phyloP scores from a whole-genome alignment of 2,113 vertebrate species.

The Pipra filicauda region DNA sequence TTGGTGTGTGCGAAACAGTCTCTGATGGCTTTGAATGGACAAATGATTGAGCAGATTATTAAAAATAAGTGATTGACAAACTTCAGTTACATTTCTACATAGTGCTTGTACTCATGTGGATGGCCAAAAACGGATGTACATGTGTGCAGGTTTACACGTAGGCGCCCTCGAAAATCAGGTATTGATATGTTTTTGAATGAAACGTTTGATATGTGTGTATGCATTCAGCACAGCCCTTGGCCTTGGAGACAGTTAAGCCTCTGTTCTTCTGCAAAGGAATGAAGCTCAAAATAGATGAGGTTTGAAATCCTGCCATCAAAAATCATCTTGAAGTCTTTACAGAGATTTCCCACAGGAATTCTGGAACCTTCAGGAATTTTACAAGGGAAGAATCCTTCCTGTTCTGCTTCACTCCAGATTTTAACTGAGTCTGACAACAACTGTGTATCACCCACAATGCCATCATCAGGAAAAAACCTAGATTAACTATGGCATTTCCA shows the following conservation, averaged over 20 bases:
- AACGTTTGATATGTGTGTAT: background rate
- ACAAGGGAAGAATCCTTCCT: background rate
- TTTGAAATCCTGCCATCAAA: background rate
- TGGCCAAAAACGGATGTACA: background rate
- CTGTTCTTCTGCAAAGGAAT: background rate
- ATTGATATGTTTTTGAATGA: background rate
- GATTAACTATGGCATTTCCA: background rate
- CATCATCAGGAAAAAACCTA: rapidly evolving
- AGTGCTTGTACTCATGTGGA: background rate
- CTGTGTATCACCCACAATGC: background rate
- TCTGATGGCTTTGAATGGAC: background rate
- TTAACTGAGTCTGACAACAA: background rate
- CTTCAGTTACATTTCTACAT: background rate
- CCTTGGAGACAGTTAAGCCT: background rate
- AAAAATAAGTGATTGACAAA: background rate
- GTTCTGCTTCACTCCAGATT: background rate
- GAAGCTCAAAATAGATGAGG: background rate
- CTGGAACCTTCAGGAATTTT: background rate
- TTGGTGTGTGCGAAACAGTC: background rate
- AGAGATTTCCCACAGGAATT: background rate
- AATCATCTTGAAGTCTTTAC: background rate
- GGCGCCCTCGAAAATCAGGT: background rate
- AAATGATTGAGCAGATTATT: background rate
- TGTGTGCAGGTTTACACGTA: background rate
- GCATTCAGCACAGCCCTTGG: background rate